Base-by-base conservation (phyloP, 1,140 invertebrate species). In the Uloborus diversus region DNA sequence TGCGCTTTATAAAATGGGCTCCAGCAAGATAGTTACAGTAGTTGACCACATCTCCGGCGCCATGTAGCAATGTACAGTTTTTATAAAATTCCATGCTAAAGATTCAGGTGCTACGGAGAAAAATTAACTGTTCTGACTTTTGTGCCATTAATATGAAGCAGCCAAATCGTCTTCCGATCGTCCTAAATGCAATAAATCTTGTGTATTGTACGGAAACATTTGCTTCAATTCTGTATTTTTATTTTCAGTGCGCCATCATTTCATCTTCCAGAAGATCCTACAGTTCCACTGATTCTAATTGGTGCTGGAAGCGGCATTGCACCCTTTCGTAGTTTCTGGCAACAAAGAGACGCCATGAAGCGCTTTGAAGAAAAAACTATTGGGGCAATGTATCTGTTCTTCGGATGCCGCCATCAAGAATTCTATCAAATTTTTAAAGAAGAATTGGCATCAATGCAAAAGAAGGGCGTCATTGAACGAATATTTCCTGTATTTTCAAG, bases 321-420 rank as follows among this genome's bases (percentile, higher is more conserved):
- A 0, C 82, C 82, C 4, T 83, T 79, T 73, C 35, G 82, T 28
- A 73, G 61, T 32, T 83, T 83, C 66, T 83, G 82, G 82, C 59
- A 59, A n/a, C 47, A 83, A 20, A 33, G 79, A 27, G 59, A 81
- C 2, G 57, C 56, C 17, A n/a, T 37, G 2, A 14, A 33, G 17
- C 9, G 7, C 20, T 32, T 14, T 2, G 73, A 47, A 9, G 56
- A 78, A 11, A 68, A 80, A 17, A 27, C 13, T 42, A 13, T 7
- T 4, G 86, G 86, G 0, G 81, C 84, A 5, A 84, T 87, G 80
- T 81, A 82, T n/a, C 61, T 87, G 13, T 88, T 87, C 71, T 88
- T 87, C 69, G 87, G 87, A 2, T 88, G 87, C 79, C 84, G 87
- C 0, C 81, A 85, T 28, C 81, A 82, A 17, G 79, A 70, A 11